phyloP scores from a whole-genome alignment of 2,797 vertebrate species.

The Crocidura indochinensis region DNA sequence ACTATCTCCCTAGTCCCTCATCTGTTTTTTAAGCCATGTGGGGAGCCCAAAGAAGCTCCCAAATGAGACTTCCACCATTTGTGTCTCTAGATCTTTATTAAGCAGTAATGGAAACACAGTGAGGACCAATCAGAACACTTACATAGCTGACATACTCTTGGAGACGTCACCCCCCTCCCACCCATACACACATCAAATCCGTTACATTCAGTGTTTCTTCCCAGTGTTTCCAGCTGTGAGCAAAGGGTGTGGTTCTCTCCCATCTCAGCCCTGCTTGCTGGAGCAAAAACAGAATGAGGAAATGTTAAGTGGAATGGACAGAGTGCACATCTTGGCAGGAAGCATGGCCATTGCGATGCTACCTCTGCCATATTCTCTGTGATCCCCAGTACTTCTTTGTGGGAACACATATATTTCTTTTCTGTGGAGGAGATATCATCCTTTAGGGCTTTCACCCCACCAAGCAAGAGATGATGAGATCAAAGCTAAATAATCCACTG shows the following conservation, averaged over 20 bases:
- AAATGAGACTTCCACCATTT: background rate
- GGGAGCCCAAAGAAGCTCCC: background rate
- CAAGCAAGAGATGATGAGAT: background rate
- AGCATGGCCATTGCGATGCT: background rate
- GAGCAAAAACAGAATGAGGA: background rate
- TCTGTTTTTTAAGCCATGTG: background rate
- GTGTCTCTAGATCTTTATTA: slow-evolving; percentile 71
- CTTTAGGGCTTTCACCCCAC: background rate
- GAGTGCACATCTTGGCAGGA: background rate
- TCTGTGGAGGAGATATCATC: background rate
- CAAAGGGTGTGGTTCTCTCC: too few species aligned
- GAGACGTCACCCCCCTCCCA: background rate
- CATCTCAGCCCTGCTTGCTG: background rate
- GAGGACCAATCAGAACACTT: background rate
- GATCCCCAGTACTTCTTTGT: background rate
- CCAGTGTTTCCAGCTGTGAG: background rate
- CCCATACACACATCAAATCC: too few species aligned
- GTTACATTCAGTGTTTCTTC: too few species aligned
- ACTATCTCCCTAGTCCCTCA: too few species aligned
- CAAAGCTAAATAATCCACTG: background rate
- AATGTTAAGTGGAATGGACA: background rate
- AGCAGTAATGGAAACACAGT: background rate
- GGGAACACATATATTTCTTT: background rate
- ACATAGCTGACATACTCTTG: background rate
- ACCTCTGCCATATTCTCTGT: background rate